Evolutionary conservation across 2,113 vertebrate genomes (phyloP).

Genomic region (Microtus richardsoni): DNA sequence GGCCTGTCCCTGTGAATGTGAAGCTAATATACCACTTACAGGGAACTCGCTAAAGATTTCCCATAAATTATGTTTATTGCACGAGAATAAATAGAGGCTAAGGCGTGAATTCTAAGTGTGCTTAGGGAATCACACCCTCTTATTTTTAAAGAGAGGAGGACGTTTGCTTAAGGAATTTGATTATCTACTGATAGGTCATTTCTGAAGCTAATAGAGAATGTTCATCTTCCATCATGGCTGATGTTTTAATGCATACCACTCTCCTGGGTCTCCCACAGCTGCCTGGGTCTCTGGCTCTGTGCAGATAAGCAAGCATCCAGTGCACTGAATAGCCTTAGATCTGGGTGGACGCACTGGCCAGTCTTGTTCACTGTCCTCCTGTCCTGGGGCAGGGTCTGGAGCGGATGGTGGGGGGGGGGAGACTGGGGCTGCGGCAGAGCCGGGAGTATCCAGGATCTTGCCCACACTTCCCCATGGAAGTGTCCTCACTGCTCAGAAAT

Average conservation of each 20-base stretch:
- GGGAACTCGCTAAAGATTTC: slow-evolving; percentile 50
- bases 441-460: background rate
- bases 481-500: background rate
- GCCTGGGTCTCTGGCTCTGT: background rate
- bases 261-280: background rate
- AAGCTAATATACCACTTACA: slow-evolving; percentile 37
- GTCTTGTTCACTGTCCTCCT: background rate
- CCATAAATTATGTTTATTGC: slow-evolving; percentile 62
- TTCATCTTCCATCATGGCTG: background rate
- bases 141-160: slow-evolving; percentile 45
- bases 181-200: slow-evolving; percentile 53
- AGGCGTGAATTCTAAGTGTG: background rate
- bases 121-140: background rate
- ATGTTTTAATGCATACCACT: background rate
- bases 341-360: background rate
- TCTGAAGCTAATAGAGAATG: background rate
- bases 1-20: background rate
- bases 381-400: background rate
- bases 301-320: background rate
- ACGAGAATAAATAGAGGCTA: background rate
- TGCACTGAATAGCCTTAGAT: background rate
- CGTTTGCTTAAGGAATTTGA: slow-evolving; percentile 49
- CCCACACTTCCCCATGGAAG: background rate
- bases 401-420: too few relatives aligned
- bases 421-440: too few relatives aligned